phyloP scores from a whole-genome alignment of 2,888 invertebrate genomes.

The Nasonia oneida region DNA sequence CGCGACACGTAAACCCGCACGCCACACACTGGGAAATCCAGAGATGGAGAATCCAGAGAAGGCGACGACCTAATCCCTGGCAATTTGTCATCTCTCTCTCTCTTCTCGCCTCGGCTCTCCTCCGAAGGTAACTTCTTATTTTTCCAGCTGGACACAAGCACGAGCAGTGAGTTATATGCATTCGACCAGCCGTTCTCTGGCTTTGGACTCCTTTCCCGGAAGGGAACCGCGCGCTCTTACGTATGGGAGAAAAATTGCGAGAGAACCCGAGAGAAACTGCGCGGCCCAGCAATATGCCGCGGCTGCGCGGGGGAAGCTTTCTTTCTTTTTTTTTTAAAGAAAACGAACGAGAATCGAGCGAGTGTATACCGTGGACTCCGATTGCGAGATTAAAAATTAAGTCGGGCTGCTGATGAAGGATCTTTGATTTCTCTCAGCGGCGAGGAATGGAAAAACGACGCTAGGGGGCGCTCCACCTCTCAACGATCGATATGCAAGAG shows the following conservation, averaged over 20 bases:
- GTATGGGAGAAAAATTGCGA: constrained; percentile 2
- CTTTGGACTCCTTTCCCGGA: constrained; percentile 48
- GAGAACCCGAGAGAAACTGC: not conserved
- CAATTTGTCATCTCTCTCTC: constrained; percentile 71
- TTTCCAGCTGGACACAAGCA: constrained; percentile 64
- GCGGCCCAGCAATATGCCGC: not conserved
- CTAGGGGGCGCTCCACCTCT: no score
- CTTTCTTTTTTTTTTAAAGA: not conserved
- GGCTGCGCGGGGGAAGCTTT: not conserved
- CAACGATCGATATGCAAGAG: not conserved
- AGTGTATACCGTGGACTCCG: not conserved
- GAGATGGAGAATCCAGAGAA: constrained; percentile 16
- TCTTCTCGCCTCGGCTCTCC: constrained; percentile 27
- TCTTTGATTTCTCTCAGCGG: not conserved
- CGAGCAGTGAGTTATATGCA: constrained; percentile 64
- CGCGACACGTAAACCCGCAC: constrained; percentile 1
- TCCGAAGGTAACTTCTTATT: constrained; percentile 67
- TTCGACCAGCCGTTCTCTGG: constrained; percentile 29
- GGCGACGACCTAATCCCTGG: constrained; percentile 68
- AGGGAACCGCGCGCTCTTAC: not conserved
- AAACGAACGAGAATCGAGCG: not conserved
- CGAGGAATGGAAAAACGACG: no score
- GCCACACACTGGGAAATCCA: constrained; percentile 8
- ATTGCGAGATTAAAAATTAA: constrained; percentile 12
- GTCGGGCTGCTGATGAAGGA: not conserved